Evolutionary conservation across 2,888 invertebrate genomes (phyloP).

Genomic region (Aethes cnicana): DNA sequence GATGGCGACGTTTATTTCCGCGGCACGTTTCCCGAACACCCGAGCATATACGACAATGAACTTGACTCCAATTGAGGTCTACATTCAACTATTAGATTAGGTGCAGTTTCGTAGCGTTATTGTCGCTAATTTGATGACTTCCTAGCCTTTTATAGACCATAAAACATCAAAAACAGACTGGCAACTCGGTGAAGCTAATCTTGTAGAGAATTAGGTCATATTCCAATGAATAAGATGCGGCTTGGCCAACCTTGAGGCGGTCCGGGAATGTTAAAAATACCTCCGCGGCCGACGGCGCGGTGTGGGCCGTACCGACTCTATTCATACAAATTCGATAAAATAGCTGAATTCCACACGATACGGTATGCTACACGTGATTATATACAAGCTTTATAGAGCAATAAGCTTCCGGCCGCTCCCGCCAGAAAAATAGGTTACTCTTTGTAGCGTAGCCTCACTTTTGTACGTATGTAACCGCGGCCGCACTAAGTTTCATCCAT

Average conservation of each 20-base stretch:
- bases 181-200: conserved; percentile 31
- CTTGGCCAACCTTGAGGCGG: conserved; percentile 79
- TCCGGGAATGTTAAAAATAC: conserved; percentile 83
- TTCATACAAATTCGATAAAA: conserved; percentile 59
- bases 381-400: neutral
- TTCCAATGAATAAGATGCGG: conserved; percentile 76
- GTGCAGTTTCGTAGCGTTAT: conserved; percentile 1
- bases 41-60: conserved; percentile 35
- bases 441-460: too few species aligned
- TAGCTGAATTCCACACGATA: conserved; percentile 20
- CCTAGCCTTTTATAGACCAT: conserved; percentile 10
- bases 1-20: conserved; percentile 5
- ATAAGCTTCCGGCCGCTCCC: too few species aligned
- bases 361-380: neutral
- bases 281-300: conserved; percentile 59
- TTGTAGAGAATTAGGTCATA: conserved; percentile 78
- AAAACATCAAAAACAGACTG: conserved; percentile 25
- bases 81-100: conserved; percentile 19
- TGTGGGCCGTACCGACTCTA: conserved; percentile 49
- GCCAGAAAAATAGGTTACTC: too few species aligned
- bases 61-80: conserved; percentile 35
- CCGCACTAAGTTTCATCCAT: too few species aligned
- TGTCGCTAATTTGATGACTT: conserved; percentile 7
- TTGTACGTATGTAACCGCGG: too few species aligned
- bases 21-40: conserved; percentile 6